Evolutionary conservation across 2,888 invertebrate species (phyloP), one percentile per base, ranked within the genome.

Genomic region (Hoplodrina ambigua): DNA sequence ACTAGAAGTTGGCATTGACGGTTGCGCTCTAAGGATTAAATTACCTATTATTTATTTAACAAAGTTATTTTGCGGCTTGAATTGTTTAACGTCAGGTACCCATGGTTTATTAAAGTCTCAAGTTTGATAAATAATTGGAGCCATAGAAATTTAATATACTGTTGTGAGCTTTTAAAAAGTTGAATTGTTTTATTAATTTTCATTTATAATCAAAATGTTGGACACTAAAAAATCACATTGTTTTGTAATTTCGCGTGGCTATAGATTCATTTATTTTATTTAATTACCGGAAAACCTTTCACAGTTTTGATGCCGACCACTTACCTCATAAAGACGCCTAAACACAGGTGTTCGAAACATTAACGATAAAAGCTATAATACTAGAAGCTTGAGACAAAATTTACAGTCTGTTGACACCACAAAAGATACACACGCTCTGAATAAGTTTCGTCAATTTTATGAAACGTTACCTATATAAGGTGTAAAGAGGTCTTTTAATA

Each of bases 401-500:
- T 59, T 69, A 57, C 37, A 58, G 53, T 58, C 55, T 59, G 56
- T 56, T 61, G 56, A 63, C 67, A 59, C 68, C 56, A 72, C 72
- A 72, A 85, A 83, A 80, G 72, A 69, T 72, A 86, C 76, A 78
- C 70, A 72, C 52, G 73, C 72, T 60, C 52, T 56, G 71, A 82
- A 73, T 78, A 81, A 85, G 77, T 86, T 84, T 85, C 76, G 84
- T 82, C 87, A 87, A 88, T 88, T 78, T 89, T 86, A 87, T 85
- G 80, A 83, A 88, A 88, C 84, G 86, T 85, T 46, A 46, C 46
- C 17, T 89, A 84, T 84, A 85, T 85, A 86, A 88, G 86, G 88
- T 88, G 89, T 86, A 86, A 89, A 90, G 89, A 87, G 86, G 88
- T 87, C 83, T 89, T 89, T 89, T 90, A 91, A 91, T 91, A 92